Evolutionary conservation across 1,140 invertebrate species (phyloP).

Genomic region (Phortica variegata): DNA sequence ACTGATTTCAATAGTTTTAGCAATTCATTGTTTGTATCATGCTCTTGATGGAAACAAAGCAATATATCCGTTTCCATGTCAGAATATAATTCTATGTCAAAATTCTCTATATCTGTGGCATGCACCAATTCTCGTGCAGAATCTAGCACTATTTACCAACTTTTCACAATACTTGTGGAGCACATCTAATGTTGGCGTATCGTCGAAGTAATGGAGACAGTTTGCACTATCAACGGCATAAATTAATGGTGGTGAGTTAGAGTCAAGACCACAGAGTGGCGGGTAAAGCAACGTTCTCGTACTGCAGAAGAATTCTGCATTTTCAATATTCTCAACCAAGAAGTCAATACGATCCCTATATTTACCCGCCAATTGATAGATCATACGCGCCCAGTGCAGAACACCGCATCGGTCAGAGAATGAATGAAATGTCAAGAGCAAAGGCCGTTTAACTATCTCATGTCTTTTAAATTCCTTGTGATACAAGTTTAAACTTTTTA

Average conservation of each 20-base stretch:
- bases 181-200: conserved; percentile 1
- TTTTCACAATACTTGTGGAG: conserved; percentile 19
- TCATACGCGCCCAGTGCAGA: conserved; percentile 22
- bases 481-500: no score
- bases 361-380: conserved; percentile 16
- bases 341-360: conserved; percentile 15
- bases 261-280: background rate
- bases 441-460: conserved; percentile 6
- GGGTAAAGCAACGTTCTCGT: conserved; percentile 1
- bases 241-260: conserved; percentile 16
- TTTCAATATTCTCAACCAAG: conserved; percentile 22
- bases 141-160: no score
- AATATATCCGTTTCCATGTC: no score
- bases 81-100: no score
- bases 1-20: no score
- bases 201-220: conserved; percentile 22
- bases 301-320: conserved; percentile 14
- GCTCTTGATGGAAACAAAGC: no score
- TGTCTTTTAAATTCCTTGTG: no score
- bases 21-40: no score
- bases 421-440: conserved; percentile 18
- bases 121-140: no score
- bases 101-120: no score
- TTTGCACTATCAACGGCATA: conserved; percentile 19
- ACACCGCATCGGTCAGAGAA: conserved; percentile 12